phyloP scores from a whole-genome alignment of 2,113 vertebrate genomes.

The Prochilodus magdalenae region DNA sequence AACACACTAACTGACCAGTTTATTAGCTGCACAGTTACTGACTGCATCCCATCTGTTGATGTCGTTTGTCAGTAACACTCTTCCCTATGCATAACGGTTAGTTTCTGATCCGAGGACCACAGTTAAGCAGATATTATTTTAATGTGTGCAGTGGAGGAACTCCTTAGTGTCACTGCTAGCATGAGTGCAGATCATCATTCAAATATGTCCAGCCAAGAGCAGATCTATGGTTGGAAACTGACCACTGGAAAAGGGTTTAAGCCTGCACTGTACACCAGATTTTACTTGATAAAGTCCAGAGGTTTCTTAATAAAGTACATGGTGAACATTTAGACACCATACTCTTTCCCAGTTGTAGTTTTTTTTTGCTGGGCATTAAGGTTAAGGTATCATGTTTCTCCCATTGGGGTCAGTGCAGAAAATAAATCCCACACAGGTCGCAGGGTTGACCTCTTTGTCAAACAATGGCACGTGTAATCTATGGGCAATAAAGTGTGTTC shows the following conservation, averaged over 20 bases:
- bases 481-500: slow-evolving; percentile 62
- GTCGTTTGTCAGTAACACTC: too few species aligned
- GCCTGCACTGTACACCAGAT: background rate
- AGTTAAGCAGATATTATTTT: background rate
- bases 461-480: slow-evolving; percentile 68
- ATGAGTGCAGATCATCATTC: too few species aligned
- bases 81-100: background rate
- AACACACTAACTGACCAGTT: background rate
- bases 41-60: too few species aligned
- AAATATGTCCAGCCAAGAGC: too few species aligned
- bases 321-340: background rate
- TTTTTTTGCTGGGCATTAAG: background rate
- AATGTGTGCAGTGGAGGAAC: too few species aligned
- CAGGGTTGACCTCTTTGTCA: slow-evolving; percentile 48
- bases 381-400: slow-evolving; percentile 12
- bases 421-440: slow-evolving; percentile 34
- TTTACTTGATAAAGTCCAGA: background rate
- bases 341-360: background rate
- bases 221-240: too few species aligned
- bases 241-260: background rate
- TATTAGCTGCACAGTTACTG: background rate
- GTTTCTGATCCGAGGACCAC: background rate
- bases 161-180: too few species aligned
- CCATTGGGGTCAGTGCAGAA: slow-evolving; percentile 3
- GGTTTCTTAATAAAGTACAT: background rate